Base-by-base conservation (phyloP, 2,113 vertebrate species). In the Neolamprologus devosi region DNA sequence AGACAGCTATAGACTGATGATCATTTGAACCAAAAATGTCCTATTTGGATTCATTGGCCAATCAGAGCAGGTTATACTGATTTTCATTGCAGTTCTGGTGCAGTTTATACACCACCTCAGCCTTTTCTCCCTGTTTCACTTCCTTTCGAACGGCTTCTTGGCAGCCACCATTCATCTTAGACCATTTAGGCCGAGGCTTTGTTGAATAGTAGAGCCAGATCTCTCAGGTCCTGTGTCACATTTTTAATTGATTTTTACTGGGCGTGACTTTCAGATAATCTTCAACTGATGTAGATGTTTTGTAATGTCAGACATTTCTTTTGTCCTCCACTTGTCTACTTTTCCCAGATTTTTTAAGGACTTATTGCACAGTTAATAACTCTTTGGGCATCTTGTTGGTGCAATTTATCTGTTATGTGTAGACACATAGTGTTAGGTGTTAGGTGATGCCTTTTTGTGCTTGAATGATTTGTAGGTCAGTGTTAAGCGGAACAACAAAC, bases 71-170 rank as follows among this genome's bases (percentile, higher is more conserved):
- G 10, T 68, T 37, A n/a, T 37, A 40, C 11, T 68, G 1, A 37
- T 68, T 68, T 68, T 68, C 1, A 21, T 5, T 68, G 0, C 19
- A 68, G 63, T 68, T 40, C 33, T 40, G 40, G 11, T 40, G 33
- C 11, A 68, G 33, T 21, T 37, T 21, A 37, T 40, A 40, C 19
- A 68, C 33, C 33, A 40, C 33, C 63, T 68, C 33, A 68, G 63
- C 11, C 63, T 68, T 40, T 13, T 13, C 33, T 40, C 33, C 63
- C 33, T 13, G 19, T 68, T 40, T 68, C 63, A 37, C 33, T 68
- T 68, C 63, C n/a, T 42, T 70, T 35, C 0, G 1, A 63, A n/a
- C 0, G 17, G 30, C 30, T 65, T 65, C 17, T 65, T 65, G 17
- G 10, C 60, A 35, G 4, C 60, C 60, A 65, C 9, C 17, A n/a